Evolutionary conservation across 2,888 invertebrate species (phyloP).

Genomic region (Cheilosia variabilis): DNA sequence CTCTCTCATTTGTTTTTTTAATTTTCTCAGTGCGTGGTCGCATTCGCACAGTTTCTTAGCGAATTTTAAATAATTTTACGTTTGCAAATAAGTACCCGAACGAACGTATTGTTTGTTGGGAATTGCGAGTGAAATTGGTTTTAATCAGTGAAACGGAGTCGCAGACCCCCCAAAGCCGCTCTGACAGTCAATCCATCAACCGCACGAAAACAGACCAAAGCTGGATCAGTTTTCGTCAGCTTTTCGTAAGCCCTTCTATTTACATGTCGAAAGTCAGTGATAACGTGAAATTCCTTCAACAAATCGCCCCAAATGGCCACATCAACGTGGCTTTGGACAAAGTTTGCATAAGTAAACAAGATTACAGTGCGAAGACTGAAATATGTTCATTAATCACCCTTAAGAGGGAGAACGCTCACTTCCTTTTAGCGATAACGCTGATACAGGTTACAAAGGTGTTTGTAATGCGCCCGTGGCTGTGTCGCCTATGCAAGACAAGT

Average conservation of each 20-base stretch:
- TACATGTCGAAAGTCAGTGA: conserved; percentile 11
- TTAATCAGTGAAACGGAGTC: neutral
- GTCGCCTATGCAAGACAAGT: neutral
- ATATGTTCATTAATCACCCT: conserved; percentile 8
- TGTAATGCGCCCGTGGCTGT: neutral
- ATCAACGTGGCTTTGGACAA: neutral
- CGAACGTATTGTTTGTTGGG: neutral
- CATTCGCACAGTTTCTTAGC: too few species aligned
- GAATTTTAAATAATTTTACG: too few species aligned
- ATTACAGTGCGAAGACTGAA: conserved; percentile 1
- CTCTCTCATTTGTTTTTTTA: too few species aligned
- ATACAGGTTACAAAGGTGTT: neutral
- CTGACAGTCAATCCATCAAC: conserved; percentile 19
- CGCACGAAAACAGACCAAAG: neutral
- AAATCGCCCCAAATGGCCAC: neutral
- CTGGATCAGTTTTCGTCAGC: conserved; percentile 13
- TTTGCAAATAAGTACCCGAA: too few species aligned
- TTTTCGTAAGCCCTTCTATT: neutral
- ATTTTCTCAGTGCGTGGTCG: too few species aligned
- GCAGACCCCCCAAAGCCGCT: neutral
- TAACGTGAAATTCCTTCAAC: neutral
- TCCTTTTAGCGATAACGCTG: neutral
- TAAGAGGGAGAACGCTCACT: neutral
- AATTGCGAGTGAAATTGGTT: neutral
- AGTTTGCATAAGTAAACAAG: conserved; percentile 31